These are phyloP conservation scores for Rhingia rostrata DNA, from an alignment of 2,888 invertebrate species.

Conservation along the genomic window DNA sequence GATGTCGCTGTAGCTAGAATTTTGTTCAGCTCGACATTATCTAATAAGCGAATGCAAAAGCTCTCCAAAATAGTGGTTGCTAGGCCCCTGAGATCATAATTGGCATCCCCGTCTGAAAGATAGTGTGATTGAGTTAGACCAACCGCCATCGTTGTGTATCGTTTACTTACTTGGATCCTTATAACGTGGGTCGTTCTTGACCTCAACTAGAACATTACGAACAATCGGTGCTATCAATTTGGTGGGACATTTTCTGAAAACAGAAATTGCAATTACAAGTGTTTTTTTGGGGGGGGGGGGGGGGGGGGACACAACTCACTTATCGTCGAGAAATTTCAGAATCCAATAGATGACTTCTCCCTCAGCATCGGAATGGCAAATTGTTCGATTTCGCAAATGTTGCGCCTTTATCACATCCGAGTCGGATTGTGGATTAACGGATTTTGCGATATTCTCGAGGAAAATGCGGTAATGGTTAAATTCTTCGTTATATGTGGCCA, in stretches of 20 bases:
- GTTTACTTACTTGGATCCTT: constrained; percentile 42
- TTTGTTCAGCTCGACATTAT: constrained; percentile 68
- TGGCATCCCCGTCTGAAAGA: constrained; percentile 22
- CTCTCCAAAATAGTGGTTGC: constrained; percentile 35
- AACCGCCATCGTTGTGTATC: not conserved
- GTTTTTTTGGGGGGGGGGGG: not conserved
- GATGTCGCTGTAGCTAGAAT: constrained; percentile 62
- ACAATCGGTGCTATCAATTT: constrained; percentile 64
- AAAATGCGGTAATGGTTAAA: constrained; percentile 59
- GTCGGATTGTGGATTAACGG: constrained; percentile 18
- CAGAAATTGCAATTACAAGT: not conserved
- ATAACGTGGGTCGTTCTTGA: constrained; percentile 40
- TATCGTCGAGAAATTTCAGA: constrained; percentile 58
- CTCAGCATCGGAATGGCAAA: constrained; percentile 37
- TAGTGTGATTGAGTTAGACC: no score
- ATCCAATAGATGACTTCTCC: constrained; percentile 66
- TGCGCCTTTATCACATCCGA: constrained; percentile 30
- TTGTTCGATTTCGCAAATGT: constrained; percentile 41
- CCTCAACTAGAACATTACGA: constrained; percentile 56
- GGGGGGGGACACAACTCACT: constrained; percentile 19
- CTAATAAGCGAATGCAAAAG: constrained; percentile 52
- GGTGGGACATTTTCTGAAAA: constrained; percentile 63
- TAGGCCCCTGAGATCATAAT: constrained; percentile 17
- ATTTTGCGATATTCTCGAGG: constrained; percentile 56
- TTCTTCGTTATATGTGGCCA: constrained; percentile 65